Evolutionary conservation across 2,888 invertebrate species (phyloP), one percentile per base, ranked within the genome.

Genomic region (Diaphora mendica): DNA sequence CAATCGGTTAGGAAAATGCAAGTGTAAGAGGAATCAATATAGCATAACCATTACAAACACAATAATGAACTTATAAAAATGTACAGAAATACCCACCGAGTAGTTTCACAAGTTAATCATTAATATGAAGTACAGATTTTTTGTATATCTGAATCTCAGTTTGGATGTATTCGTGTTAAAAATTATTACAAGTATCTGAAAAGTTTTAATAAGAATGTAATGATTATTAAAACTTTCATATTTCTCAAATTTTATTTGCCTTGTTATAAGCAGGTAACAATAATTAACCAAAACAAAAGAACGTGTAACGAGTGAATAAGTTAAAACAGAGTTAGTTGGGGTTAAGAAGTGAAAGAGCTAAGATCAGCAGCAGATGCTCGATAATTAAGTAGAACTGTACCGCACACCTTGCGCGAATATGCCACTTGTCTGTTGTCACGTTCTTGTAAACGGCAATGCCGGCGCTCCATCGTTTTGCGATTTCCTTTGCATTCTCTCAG

Each of bases 191-290:
- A 75, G 79, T 82, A 81, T 85, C 82, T 79, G 85, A 79, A 82
- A 73, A 76, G 83, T 82, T 77, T 79, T 81, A 72, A 84, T 82
- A 48, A 84, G 83, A 88, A 71, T 82, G 79, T n/a, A 33, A 33
- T 82, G 85, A 81, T 87, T 87, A 86, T 88, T 89, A 90, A 90
- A 85, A 81, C 85, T 85, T 92, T 91, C 92, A 92, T 88, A 86
- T 85, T 83, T 87, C 88, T 87, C 89, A 89, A 91, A 90, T 88
- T 88, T 87, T 86, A 86, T 85, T 84, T 84, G 84, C 86, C 88
- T 85, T 85, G 85, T n/a, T 87, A 86, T 85, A 8, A 86, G 83
- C 84, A 82, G 83, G 85, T 88, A 89, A 90, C 87, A 91, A 89
- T 86, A 89, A 87, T 86, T 86, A 84, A 76, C 77, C 71, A 81